Evolutionary conservation across 2,888 invertebrate genomes (phyloP), one percentile per base, ranked within the genome.

Genomic region (Helicoverpa assulta): DNA sequence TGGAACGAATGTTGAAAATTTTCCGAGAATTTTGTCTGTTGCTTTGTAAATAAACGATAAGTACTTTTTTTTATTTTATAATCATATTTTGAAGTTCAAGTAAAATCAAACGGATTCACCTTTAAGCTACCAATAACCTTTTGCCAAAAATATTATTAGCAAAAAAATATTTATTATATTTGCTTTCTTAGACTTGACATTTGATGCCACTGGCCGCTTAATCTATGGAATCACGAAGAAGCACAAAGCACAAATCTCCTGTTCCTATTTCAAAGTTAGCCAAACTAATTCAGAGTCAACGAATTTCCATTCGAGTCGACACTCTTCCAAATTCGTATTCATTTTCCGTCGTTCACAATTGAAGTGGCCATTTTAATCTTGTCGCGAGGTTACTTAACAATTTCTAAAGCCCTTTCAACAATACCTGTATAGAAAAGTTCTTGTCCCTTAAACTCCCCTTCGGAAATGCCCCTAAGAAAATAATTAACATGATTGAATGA

Each of bases 401-500:
- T 85, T 88, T 84, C 73, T 79, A 85, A 87, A 78, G 81, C 76
- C 64, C 70, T 69, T 73, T 75, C 78, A 79, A 85, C 84, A 88
- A 88, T 86, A 85, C 85, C 84, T 87, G 83, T 84, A 79, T 74
- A 82, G 81, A 85, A 83, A 85, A 83, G 80, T 82, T 81, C 66
- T 69, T 78, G 78, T 76, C 82, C 73, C 78, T 58, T 72, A 76
- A 81, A 80, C 60, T 75, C 80, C 80, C 75, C 75, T 80, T 73
- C 78, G 68, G 64, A 81, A 81, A 82, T 81, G 76, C 83, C 76
- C 76, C 57, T 86, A 86, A 86, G 89, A 90, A 92, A 91, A 90
- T 88, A 91, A 92, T 92, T 91, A 91, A 89, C 88, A 87, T 89
- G 88, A 87, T 87, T 88, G 88, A 87, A 86, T 85, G 87, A 83